These are phyloP conservation scores for Philhelius pedissequus DNA, from an alignment of 2,888 invertebrate genomes.

Conservation along the genomic window DNA sequence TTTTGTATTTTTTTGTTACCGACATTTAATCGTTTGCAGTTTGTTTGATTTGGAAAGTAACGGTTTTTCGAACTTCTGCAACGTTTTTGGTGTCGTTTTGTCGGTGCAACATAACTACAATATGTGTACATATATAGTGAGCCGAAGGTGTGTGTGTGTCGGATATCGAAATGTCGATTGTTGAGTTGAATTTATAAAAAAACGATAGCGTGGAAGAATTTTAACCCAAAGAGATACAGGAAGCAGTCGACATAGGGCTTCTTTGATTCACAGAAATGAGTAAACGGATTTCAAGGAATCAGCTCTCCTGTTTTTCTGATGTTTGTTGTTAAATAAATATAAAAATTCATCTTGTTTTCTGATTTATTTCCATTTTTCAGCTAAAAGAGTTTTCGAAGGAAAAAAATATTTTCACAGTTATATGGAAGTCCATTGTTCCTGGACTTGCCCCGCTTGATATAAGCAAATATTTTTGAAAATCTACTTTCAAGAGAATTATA, in stretches of 20 bases:
- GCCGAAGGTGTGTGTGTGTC: neutral
- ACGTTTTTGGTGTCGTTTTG: neutral
- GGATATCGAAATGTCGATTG: neutral
- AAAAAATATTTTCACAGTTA: neutral
- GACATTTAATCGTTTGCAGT: constrained; percentile 60
- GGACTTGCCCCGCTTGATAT: neutral
- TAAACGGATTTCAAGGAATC: neutral
- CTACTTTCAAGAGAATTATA: constrained; percentile 45
- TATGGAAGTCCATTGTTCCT: constrained; percentile 23
- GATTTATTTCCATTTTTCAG: neutral
- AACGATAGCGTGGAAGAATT: neutral
- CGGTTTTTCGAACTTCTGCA: constrained; percentile 7
- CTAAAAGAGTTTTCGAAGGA: neutral
- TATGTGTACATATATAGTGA: too few relatives aligned
- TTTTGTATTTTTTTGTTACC: constrained; percentile 50
- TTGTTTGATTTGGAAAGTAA: constrained; percentile 56
- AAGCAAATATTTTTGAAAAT: neutral
- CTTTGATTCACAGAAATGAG: neutral
- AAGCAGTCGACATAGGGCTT: constrained; percentile 12
- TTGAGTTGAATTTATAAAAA: neutral
- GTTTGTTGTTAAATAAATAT: constrained; percentile 30
- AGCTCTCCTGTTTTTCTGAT: neutral
- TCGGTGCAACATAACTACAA: too few relatives aligned
- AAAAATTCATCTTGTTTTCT: constrained; percentile 32
- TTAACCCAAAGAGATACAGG: constrained; percentile 8